phyloP scores from a whole-genome alignment of 2,888 invertebrate genomes.

The Catocala nupta region DNA sequence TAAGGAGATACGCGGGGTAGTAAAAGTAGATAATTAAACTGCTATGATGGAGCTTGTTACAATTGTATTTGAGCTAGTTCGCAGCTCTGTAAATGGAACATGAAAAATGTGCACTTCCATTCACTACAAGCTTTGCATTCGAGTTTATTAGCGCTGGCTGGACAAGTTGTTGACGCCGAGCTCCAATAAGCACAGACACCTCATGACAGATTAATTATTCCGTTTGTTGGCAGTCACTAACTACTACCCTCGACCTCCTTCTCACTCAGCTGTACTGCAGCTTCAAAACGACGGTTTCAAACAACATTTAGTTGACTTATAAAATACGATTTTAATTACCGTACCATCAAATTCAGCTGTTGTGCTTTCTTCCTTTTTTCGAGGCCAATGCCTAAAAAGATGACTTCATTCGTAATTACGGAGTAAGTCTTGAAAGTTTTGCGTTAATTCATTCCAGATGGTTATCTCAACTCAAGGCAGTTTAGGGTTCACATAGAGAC shows the following conservation, averaged over 20 bases:
- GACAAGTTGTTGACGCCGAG: slow-evolving; percentile 50
- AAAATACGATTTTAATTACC: not conserved
- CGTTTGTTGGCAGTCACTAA: slow-evolving; percentile 58
- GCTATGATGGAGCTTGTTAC: slow-evolving; percentile 22
- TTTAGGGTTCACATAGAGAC: slow-evolving; percentile 2
- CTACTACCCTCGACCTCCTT: slow-evolving; percentile 21
- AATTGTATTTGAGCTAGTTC: slow-evolving; percentile 21
- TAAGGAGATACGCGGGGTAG: slow-evolving; percentile 5
- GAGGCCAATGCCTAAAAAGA: slow-evolving; percentile 31
- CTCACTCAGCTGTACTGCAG: slow-evolving; percentile 17
- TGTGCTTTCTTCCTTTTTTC: slow-evolving; percentile 8
- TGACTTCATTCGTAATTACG: slow-evolving; percentile 42
- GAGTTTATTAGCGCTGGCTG: slow-evolving; percentile 44
- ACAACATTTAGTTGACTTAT: not conserved
- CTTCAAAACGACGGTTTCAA: not conserved
- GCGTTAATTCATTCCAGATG: slow-evolving; percentile 25
- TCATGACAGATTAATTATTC: slow-evolving; percentile 76
- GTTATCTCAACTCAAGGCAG: slow-evolving; percentile 16
- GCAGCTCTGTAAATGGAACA: slow-evolving; percentile 18
- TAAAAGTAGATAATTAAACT: slow-evolving; percentile 24
- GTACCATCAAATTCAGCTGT: not conserved
- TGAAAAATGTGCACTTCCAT: slow-evolving; percentile 27
- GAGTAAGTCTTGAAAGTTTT: slow-evolving; percentile 38
- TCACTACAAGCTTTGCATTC: slow-evolving; percentile 18
- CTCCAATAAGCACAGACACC: slow-evolving; percentile 60